Percentiles rank a stretch among this genome's conserved stretches.
Evolutionary conservation across 2,113 vertebrate genomes (phyloP).

Genomic region (Scopus umbretta): DNA sequence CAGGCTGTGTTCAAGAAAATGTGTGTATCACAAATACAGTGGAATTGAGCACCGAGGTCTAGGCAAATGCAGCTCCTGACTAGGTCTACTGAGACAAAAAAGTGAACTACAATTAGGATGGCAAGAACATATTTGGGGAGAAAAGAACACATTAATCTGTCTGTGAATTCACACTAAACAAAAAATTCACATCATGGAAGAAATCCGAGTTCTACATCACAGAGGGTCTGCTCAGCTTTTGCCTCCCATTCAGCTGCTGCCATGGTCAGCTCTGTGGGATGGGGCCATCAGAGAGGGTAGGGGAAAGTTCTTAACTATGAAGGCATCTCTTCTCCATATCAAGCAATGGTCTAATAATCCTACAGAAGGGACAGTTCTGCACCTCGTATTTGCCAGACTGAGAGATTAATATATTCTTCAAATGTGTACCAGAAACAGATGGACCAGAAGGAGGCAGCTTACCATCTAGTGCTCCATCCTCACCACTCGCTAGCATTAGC

Average conservation of each 20-base stretch:
- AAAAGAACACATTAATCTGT: not conserved
- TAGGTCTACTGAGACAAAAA: not conserved
- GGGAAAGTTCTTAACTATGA: not conserved
- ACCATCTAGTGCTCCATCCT: not conserved
- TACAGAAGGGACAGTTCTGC: not conserved
- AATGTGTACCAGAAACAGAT: not conserved
- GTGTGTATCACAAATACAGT: not conserved
- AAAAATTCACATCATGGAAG: not conserved
- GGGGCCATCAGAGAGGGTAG: not conserved
- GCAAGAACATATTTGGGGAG: not conserved
- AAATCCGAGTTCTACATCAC: not conserved
- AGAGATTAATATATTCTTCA: not conserved
- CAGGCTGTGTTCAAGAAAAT: not conserved
- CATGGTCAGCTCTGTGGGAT: not conserved
- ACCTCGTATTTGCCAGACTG: not conserved
- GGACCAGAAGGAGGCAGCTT: not conserved
- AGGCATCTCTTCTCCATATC: not conserved
- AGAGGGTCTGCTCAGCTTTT: not conserved
- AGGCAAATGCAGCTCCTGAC: not conserved
- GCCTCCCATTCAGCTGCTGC: not conserved
- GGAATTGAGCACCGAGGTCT: not conserved
- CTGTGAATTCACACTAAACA: not conserved
- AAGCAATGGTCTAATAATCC: not conserved
- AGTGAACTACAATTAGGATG: not conserved
- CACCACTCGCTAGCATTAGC: not conserved